These are phyloP conservation scores for Passer montanus DNA, from an alignment of 2,113 vertebrate genomes.

Conservation along the genomic window DNA sequence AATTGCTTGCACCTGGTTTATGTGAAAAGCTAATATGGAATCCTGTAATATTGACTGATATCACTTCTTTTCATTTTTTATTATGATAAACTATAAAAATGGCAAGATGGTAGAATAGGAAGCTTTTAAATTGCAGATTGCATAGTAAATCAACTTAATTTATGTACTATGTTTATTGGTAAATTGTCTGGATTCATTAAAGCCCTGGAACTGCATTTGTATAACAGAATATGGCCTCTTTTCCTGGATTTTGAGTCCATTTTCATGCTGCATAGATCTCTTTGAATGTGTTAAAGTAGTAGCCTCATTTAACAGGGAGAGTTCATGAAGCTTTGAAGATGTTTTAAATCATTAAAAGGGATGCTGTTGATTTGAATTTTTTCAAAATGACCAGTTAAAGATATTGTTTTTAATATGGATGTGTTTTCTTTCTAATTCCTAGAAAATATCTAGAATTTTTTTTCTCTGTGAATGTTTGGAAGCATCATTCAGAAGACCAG, in stretches of 20 bases:
- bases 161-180: neutral
- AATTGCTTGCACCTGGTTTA: conserved; percentile 25
- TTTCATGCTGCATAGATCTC: conserved; percentile 19
- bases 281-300: conserved; percentile 13
- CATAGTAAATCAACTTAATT: conserved; percentile 11
- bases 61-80: neutral
- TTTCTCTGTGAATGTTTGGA: neutral
- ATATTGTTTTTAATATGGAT: neutral
- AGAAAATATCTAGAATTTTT: neutral
- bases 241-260: neutral
- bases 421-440: neutral
- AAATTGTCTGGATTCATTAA: conserved; percentile 30
- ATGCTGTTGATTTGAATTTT: conserved; percentile 1
- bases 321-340: conserved; percentile 33
- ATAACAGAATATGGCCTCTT: neutral
- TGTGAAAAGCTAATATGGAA: conserved; percentile 7
- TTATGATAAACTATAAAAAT: conserved; percentile 7
- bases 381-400: conserved; percentile 16
- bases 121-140: conserved; percentile 25
- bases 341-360: neutral
- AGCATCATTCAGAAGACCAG: neutral
- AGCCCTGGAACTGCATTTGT: neutral
- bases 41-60: neutral
- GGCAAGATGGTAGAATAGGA: neutral
- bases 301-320: conserved; percentile 21